Evolutionary conservation across 1,140 invertebrate species (phyloP).

Genomic region (Drosophila repleta): DNA sequence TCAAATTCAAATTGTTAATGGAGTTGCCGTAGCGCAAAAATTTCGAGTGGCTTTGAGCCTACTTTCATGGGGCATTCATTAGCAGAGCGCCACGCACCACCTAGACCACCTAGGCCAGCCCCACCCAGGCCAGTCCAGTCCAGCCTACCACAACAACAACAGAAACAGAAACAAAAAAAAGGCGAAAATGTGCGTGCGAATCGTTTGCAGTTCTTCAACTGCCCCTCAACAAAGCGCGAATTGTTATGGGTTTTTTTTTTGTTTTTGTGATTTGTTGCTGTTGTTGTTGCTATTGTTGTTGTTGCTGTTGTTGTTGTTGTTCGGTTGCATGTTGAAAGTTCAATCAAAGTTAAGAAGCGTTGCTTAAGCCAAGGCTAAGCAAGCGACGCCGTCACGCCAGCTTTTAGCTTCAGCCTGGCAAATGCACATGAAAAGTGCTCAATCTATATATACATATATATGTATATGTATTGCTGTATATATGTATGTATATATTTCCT

Average conservation of each 20-base stretch:
- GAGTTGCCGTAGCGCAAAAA: constrained; percentile 26
- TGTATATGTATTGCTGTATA: background rate
- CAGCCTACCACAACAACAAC: constrained; percentile 18
- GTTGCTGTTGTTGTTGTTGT: constrained; percentile 20
- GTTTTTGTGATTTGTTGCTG: constrained; percentile 53
- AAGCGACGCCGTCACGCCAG: constrained; percentile 47
- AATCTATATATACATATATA: constrained; percentile 31
- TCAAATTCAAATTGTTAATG: constrained; percentile 41
- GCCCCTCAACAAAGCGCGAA: constrained; percentile 48
- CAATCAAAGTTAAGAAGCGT: constrained; percentile 79
- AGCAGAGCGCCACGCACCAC: constrained; percentile 31
- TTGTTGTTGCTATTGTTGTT: constrained; percentile 49
- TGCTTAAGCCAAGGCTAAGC: constrained; percentile 64
- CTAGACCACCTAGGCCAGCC: background rate
- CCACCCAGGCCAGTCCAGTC: background rate
- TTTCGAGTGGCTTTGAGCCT: constrained; percentile 28
- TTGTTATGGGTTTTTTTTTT: constrained; percentile 54
- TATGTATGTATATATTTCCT: background rate
- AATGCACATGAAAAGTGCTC: constrained; percentile 13
- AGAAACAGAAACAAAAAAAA: background rate
- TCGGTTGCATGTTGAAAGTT: constrained; percentile 75
- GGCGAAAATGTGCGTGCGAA: constrained; percentile 69
- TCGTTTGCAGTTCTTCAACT: constrained; percentile 52
- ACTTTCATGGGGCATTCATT: constrained; percentile 44
- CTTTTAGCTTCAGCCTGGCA: background rate